A percentile compares a stretch with the other conserved stretches of the same genome.
phyloP scores from a whole-genome alignment of 2,113 vertebrate species.

The Pterocles gutturalis region DNA sequence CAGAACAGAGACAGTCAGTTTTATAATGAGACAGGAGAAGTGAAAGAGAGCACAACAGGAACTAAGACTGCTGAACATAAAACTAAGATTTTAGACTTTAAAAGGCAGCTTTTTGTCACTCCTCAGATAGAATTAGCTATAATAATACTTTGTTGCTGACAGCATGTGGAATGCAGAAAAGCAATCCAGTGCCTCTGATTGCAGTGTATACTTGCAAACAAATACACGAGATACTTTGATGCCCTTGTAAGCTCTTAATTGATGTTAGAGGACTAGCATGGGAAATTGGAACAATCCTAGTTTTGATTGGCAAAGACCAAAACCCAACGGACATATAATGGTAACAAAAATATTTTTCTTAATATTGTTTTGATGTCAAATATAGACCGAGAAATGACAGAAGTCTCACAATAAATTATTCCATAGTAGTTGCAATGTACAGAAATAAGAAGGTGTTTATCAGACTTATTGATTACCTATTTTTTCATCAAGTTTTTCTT shows the following conservation, averaged over 20 bases:
- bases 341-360: background rate
- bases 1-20: background rate
- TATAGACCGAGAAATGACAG: background rate
- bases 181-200: background rate
- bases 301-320: background rate
- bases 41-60: background rate
- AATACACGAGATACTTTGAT: background rate
- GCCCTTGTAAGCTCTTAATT: background rate
- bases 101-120: background rate
- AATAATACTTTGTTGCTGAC: background rate
- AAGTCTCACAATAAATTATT: background rate
- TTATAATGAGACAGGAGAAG: background rate
- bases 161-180: background rate
- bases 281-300: background rate
- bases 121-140: background rate
- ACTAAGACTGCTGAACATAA: background rate
- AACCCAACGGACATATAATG: background rate
- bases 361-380: background rate
- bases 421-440: background rate
- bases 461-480: constrained; percentile 78
- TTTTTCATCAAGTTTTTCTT: constrained; percentile 80
- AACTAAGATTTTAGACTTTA: background rate
- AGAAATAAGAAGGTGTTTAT: background rate
- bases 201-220: background rate
- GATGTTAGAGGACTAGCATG: background rate